phyloP scores from a whole-genome alignment of 2,113 vertebrate species.

The Halichoerus grypus region DNA sequence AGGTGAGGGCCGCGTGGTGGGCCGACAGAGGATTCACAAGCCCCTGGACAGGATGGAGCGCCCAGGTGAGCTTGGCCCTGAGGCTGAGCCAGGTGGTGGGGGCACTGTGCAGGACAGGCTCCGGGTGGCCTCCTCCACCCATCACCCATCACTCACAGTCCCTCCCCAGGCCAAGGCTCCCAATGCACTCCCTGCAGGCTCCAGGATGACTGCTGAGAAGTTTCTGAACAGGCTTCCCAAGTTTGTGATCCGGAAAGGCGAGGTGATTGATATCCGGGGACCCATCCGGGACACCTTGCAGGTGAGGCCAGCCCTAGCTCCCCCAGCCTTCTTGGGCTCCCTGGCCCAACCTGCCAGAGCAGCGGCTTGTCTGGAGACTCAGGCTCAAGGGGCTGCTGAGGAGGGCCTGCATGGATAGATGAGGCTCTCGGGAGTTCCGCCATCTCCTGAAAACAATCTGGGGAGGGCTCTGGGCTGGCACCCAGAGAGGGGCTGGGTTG shows the following conservation, averaged over 20 bases:
- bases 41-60: constrained; percentile 62
- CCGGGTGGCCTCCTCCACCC: background rate
- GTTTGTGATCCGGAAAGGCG: constrained; percentile 85
- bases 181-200: constrained; percentile 74
- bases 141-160: background rate
- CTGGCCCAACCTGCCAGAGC: background rate
- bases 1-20: constrained; percentile 88
- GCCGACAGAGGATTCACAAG: constrained; percentile 58
- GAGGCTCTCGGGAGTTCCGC: background rate
- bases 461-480: background rate
- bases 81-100: background rate
- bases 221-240: constrained; percentile 88
- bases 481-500: background rate
- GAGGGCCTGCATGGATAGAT: background rate
- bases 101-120: background rate
- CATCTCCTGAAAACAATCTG: background rate
- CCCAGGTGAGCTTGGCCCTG: constrained; percentile 85
- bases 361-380: background rate
- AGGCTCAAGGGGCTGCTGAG: background rate
- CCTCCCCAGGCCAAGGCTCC: background rate
- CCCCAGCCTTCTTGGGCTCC: background rate
- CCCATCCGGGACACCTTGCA: constrained; percentile 85
- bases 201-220: constrained; percentile 85
- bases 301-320: constrained; percentile 84
- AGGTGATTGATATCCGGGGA: constrained; percentile 85